A percentile compares a stretch with the other conserved stretches of the same genome.
Conservation (phyloP, 2,888 invertebrate species). For the Saturnia pavonia region DNA sequence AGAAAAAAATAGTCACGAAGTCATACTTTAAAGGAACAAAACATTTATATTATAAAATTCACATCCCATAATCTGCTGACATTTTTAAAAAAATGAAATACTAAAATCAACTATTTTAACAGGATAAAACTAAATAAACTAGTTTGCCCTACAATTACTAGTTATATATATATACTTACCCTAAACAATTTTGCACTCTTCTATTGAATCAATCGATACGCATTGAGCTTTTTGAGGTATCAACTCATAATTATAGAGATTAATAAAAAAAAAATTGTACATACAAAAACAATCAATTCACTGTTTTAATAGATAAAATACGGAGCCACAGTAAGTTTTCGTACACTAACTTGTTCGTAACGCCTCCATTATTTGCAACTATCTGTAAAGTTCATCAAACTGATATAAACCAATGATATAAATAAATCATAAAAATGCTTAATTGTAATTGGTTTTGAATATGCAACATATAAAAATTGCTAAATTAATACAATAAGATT, state of each 20-base stretch:
- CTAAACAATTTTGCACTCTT: neutral
- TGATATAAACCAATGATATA: too few species aligned
- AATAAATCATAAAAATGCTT: too few species aligned
- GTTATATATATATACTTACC: too few species aligned
- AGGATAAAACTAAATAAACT: neutral
- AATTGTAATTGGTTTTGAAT: too few species aligned
- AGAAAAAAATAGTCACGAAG: neutral
- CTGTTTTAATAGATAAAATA: neutral
- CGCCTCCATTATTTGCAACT: too few species aligned
- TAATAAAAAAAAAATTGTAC: neutral
- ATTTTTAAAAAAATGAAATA: neutral
- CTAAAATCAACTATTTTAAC: neutral
- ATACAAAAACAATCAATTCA: neutral
- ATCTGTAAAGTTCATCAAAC: too few species aligned
- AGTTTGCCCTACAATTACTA: neutral
- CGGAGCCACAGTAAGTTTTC: neutral
- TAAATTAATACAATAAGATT: neutral
- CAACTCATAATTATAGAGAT: neutral
- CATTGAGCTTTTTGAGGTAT: neutral
- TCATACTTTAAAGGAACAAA: neutral
- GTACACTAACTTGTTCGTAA: too few species aligned
- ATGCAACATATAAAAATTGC: neutral
- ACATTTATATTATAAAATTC: neutral
- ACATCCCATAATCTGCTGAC: neutral
- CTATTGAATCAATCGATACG: neutral